These are phyloP conservation scores for Parnassius orleans DNA, from an alignment of 2,888 invertebrate genomes.

Conservation along the genomic window DNA sequence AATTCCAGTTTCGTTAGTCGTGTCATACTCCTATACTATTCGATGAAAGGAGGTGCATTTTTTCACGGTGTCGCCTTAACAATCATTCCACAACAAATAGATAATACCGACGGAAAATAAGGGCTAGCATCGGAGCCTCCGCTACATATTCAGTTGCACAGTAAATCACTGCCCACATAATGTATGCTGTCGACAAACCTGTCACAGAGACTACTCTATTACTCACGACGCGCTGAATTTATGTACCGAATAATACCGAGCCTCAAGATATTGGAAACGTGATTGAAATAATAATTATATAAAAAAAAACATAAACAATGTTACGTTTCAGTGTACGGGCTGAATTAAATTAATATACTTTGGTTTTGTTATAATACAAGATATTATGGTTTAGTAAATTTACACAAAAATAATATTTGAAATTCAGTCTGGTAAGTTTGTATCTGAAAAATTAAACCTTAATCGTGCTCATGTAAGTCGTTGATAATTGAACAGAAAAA, in stretches of 20 bases:
- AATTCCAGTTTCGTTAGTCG: no score
- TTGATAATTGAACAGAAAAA: constrained; percentile 25
- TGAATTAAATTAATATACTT: neutral
- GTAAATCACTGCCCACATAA: constrained; percentile 48
- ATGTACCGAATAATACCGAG: constrained; percentile 66
- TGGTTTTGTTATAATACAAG: neutral
- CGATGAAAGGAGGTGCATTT: no score
- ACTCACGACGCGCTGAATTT: constrained; percentile 65
- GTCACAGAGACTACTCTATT: constrained; percentile 65
- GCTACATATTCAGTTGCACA: constrained; percentile 26
- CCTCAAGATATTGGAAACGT: constrained; percentile 73
- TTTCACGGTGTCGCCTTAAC: no score
- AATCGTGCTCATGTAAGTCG: constrained; percentile 22
- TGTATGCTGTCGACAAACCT: constrained; percentile 65
- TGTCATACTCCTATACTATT: no score
- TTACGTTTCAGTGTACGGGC: constrained; percentile 4
- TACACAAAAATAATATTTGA: neutral
- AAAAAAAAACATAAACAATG: constrained; percentile 20
- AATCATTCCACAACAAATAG: constrained; percentile 12
- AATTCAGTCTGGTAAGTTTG: neutral
- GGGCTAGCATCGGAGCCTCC: neutral
- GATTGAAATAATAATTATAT: constrained; percentile 49
- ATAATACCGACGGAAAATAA: constrained; percentile 16
- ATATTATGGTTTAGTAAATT: neutral
- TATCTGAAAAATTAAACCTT: constrained; percentile 13